Evolutionary conservation across 2,797 vertebrate species (phyloP).

Genomic region (Neosilurus mollespiculum): DNA sequence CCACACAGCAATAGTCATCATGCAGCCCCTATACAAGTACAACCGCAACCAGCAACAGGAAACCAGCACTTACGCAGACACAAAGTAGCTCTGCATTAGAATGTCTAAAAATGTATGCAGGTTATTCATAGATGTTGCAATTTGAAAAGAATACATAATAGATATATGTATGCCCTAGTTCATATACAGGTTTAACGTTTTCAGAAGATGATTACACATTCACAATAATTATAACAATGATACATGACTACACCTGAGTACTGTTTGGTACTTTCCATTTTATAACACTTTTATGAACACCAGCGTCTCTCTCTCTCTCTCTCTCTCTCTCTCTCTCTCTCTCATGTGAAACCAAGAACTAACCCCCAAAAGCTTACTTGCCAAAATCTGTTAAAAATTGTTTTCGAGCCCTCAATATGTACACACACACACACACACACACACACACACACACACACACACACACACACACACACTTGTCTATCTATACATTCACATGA

Average conservation of each 20-base stretch:
- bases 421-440: neutral
- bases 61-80: slow-evolving; percentile 26
- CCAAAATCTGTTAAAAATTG: too few relatives aligned
- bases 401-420: neutral
- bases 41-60: slow-evolving; percentile 47
- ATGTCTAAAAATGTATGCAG: neutral
- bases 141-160: neutral
- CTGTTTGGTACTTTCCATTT: slow-evolving; percentile 47
- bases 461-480: neutral
- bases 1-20: slow-evolving; percentile 42
- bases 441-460: neutral
- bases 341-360: too few relatives aligned
- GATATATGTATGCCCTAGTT: neutral
- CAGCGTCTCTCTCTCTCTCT: too few relatives aligned
- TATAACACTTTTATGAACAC: neutral
- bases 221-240: neutral
- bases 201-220: neutral
- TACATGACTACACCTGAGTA: neutral
- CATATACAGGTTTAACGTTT: neutral
- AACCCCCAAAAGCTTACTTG: too few relatives aligned
- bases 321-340: too few relatives aligned
- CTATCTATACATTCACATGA: neutral
- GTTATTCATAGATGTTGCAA: neutral
- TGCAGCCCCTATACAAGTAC: slow-evolving; percentile 22
- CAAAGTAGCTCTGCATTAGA: neutral